A percentile compares a stretch with the other conserved stretches of the same genome.
Evolutionary conservation across 2,888 invertebrate genomes (phyloP).

Genomic region (Limnephilus rhombicus): DNA sequence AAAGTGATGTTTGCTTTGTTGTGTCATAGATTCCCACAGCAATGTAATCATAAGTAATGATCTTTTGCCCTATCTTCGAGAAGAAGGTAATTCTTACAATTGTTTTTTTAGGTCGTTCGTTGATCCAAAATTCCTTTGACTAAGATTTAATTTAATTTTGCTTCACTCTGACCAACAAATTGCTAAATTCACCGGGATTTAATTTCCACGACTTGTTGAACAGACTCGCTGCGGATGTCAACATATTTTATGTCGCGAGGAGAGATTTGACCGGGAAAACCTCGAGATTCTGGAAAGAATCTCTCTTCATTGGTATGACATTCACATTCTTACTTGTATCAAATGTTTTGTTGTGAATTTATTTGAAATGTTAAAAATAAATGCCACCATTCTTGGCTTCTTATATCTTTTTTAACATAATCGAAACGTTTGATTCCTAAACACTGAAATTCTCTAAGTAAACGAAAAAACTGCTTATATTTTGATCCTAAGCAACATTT

Average conservation of each 20-base stretch:
- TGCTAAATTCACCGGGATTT: neutral
- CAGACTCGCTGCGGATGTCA: neutral
- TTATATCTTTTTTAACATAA: no score
- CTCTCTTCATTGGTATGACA: neutral
- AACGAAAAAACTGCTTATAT: neutral
- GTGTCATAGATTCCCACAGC: neutral
- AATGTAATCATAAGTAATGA: neutral
- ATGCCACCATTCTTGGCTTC: neutral
- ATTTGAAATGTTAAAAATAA: neutral
- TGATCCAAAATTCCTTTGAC: neutral
- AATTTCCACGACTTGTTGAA: neutral
- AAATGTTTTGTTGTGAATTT: neutral
- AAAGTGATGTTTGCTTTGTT: neutral
- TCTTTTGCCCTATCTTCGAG: neutral
- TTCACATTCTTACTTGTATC: neutral
- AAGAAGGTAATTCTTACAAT: neutral
- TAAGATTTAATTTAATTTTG: neutral
- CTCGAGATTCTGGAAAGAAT: neutral
- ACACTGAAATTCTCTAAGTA: neutral
- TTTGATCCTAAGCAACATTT: neutral
- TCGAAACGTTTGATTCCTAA: neutral
- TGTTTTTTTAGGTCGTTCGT: neutral
- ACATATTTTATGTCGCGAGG: neutral
- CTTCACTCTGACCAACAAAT: neutral
- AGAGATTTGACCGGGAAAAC: neutral